Evolutionary conservation across 2,797 vertebrate genomes (phyloP).

Genomic region (Hozukius guyotensis): DNA sequence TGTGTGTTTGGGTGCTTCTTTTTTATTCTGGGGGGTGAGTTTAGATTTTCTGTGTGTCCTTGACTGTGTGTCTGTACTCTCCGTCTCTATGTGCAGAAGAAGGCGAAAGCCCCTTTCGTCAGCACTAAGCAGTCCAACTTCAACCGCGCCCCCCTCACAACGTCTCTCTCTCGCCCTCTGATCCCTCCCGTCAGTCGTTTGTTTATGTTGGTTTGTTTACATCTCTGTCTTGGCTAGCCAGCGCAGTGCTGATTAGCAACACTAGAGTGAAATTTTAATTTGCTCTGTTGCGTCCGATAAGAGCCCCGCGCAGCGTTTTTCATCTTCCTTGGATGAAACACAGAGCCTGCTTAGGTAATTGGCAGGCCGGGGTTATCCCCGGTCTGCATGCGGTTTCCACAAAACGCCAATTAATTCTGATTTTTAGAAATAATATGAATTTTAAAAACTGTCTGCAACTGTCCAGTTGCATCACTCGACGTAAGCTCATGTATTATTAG

Average conservation of each 20-base stretch:
- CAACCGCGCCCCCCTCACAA: constrained; percentile 6
- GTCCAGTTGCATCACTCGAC: constrained; percentile 56
- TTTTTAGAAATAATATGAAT: constrained; percentile 54
- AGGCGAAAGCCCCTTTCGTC: constrained; percentile 50
- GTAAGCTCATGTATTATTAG: constrained; percentile 59
- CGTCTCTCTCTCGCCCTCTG: not conserved
- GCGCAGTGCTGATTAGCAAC: constrained; percentile 78
- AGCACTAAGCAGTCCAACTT: constrained; percentile 56
- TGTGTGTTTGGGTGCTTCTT: not conserved
- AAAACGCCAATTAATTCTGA: constrained; percentile 77
- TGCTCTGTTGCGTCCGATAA: constrained; percentile 84
- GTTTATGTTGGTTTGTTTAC: constrained; percentile 81
- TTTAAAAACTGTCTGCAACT: constrained; percentile 15
- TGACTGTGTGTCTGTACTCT: constrained; percentile 22
- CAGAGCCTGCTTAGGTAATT: constrained; percentile 78
- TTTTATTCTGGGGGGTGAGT: not conserved
- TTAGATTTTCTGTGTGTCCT: constrained; percentile 20
- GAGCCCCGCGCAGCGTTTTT: constrained; percentile 68
- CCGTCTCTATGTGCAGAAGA: constrained; percentile 2
- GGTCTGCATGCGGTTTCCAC: constrained; percentile 72
- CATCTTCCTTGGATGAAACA: constrained; percentile 80
- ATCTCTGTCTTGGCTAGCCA: constrained; percentile 70
- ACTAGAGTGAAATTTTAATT: constrained; percentile 84
- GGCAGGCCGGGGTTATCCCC: constrained; percentile 78
- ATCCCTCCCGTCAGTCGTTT: constrained; percentile 43